Conservation (phyloP, 2,113 vertebrate species). For the Salminus brasiliensis region DNA sequence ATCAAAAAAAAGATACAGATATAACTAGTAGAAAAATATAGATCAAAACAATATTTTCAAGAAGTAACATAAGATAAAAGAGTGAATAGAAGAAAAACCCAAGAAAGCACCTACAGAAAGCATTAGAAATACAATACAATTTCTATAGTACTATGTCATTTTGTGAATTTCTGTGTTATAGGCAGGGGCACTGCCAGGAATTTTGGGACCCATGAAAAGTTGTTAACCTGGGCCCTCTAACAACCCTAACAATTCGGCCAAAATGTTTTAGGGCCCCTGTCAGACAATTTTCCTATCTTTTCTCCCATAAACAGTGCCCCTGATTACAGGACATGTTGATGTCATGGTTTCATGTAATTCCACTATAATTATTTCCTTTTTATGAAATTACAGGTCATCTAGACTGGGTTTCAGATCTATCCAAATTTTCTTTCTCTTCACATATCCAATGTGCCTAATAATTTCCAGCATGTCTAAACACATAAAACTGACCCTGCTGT, state of each 20-base stretch:
- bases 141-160: no score
- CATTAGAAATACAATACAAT: background rate
- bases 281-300: no score
- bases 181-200: no score
- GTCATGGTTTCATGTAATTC: background rate
- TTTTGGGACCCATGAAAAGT: no score
- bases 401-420: background rate
- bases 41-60: constrained; percentile 31
- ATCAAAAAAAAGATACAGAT: constrained; percentile 42
- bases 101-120: background rate
- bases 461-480: background rate
- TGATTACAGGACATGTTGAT: background rate
- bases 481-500: no score
- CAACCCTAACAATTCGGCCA: no score
- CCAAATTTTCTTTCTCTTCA: background rate
- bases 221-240: no score
- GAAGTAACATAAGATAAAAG: constrained; percentile 10
- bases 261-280: no score
- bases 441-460: background rate
- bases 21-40: constrained; percentile 68
- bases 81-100: background rate
- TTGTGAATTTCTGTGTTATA: background rate
- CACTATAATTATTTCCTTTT: no score
- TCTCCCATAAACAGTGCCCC: no score
- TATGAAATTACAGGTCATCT: background rate